A percentile compares a stretch with the other conserved stretches of the same genome.
phyloP scores from a whole-genome alignment of 2,797 vertebrate genomes.

The Gymnothorax javanicus region DNA sequence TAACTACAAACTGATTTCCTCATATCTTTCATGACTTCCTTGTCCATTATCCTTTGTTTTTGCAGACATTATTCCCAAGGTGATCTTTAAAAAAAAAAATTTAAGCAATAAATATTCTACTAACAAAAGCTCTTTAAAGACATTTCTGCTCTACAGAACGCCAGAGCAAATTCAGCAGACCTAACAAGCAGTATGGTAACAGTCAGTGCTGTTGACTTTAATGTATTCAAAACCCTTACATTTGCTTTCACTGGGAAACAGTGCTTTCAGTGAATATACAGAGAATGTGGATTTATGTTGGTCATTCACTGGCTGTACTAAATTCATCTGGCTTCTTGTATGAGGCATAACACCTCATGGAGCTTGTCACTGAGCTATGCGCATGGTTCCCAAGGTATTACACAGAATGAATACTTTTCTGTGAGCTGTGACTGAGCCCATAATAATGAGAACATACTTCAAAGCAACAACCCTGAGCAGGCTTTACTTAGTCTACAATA shows the following conservation, averaged over 20 bases:
- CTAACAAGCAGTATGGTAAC: slow-evolving; percentile 41
- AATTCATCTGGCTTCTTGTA: slow-evolving; percentile 22
- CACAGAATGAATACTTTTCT: slow-evolving; percentile 37
- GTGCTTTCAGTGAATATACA: background rate
- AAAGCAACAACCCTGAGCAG: background rate
- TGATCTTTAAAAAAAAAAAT: slow-evolving; percentile 17
- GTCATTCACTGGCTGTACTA: background rate
- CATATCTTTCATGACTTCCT: background rate
- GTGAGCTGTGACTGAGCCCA: slow-evolving; percentile 52
- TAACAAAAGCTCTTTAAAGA: slow-evolving; percentile 49
- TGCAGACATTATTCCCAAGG: slow-evolving; percentile 46
- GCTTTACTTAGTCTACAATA: background rate
- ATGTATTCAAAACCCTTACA: background rate
- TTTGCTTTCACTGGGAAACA: background rate
- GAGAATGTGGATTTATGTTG: background rate
- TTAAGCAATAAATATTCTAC: slow-evolving; percentile 26
- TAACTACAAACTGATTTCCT: slow-evolving; percentile 3
- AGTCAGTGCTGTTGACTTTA: slow-evolving; percentile 48
- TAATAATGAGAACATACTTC: background rate
- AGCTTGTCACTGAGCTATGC: background rate
- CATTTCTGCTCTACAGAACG: slow-evolving; percentile 43
- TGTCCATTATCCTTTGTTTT: slow-evolving; percentile 35
- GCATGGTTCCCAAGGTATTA: background rate
- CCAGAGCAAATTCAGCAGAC: slow-evolving; percentile 29
- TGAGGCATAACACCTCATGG: slow-evolving; percentile 9